phyloP scores from a whole-genome alignment of 2,113 vertebrate genomes.

The Cairina moschata region DNA sequence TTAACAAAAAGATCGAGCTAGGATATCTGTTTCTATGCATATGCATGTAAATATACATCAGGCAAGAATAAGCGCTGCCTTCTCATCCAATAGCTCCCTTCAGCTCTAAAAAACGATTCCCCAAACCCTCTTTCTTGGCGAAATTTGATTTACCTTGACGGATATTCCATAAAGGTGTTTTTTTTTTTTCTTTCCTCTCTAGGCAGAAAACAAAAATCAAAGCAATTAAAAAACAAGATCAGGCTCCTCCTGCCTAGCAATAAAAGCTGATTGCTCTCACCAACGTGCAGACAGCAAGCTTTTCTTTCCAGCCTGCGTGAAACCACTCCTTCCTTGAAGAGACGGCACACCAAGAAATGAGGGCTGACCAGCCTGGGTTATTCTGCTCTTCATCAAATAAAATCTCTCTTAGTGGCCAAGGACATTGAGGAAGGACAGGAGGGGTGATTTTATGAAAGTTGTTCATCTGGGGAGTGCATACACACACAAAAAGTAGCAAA shows the following conservation, averaged over 20 bases:
- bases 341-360: neutral
- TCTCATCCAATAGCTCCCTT: neutral
- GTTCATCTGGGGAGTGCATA: neutral
- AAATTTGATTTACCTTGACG: conserved; percentile 11
- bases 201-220: conserved; percentile 6
- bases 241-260: neutral
- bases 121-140: neutral
- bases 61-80: neutral
- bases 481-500: neutral
- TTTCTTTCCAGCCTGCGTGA: neutral
- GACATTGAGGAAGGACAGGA: neutral
- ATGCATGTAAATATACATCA: neutral
- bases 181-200: neutral
- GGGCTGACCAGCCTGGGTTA: neutral
- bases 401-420: neutral
- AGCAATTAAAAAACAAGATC: neutral
- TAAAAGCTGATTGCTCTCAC: neutral
- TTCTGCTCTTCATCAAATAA: neutral
- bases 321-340: neutral
- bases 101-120: neutral
- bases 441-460: neutral
- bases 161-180: neutral
- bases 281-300: neutral
- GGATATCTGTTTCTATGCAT: neutral
- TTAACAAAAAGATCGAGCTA: neutral